A percentile compares a stretch with the other conserved stretches of the same genome.
Conservation (phyloP, 2,113 vertebrate species). For the Prunella fulvescens region DNA sequence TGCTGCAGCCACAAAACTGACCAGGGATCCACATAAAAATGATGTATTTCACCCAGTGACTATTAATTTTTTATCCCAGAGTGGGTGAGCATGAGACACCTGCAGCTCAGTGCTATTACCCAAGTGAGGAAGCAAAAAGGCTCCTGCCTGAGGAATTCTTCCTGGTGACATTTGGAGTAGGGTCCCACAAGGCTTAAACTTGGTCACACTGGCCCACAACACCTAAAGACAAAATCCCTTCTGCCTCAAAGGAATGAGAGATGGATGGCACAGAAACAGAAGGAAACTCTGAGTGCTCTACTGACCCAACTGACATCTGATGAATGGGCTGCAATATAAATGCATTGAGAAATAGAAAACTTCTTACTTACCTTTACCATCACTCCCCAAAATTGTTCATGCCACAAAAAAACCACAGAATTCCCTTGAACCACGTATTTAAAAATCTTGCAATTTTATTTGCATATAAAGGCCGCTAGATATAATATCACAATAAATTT, state of each 20-base stretch:
- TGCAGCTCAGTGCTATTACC: neutral
- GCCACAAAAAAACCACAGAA: neutral
- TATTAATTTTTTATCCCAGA: neutral
- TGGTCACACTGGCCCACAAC: neutral
- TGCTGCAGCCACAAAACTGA: neutral
- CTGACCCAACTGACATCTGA: neutral
- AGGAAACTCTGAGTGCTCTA: too few species aligned
- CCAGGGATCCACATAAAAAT: neutral
- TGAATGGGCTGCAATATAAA: neutral
- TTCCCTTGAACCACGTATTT: constrained; percentile 58
- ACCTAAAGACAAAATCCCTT: neutral
- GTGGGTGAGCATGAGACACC: neutral
- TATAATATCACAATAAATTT: constrained; percentile 98
- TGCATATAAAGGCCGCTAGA: constrained; percentile 99
- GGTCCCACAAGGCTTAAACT: neutral
- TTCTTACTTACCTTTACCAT: neutral
- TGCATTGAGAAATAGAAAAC: constrained; percentile 32
- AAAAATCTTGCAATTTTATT: constrained; percentile 99
- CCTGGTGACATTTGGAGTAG: rapidly evolving
- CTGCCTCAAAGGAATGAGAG: neutral
- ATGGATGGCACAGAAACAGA: too few species aligned
- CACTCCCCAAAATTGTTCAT: neutral
- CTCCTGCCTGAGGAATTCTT: neutral
- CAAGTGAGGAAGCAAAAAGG: neutral
- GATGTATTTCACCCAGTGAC: neutral